Conservation (phyloP, 2,797 vertebrate species). For the Sebastes matsubarae region DNA sequence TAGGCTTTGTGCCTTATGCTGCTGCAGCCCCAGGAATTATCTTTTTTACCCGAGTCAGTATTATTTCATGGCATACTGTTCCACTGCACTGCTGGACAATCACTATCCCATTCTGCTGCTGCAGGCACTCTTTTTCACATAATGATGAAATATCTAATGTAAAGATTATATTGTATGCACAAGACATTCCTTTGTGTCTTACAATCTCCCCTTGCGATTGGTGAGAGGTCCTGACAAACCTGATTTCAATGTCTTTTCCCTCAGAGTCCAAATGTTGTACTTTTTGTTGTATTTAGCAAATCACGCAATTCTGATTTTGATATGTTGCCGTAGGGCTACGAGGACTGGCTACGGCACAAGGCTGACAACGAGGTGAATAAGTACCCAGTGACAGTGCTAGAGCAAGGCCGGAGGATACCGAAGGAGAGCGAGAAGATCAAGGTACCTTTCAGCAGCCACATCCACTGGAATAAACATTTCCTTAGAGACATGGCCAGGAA, state of each 20-base stretch:
- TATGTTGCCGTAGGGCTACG: slow-evolving; percentile 88
- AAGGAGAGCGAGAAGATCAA: slow-evolving; percentile 96
- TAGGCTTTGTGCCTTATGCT: slow-evolving; percentile 25
- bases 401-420: slow-evolving; percentile 84
- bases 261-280: not conserved
- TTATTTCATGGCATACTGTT: slow-evolving; percentile 41
- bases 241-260: not conserved
- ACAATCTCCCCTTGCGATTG: not conserved
- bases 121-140: slow-evolving; percentile 20
- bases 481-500: not conserved
- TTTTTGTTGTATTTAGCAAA: slow-evolving; percentile 30
- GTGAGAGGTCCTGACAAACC: not conserved
- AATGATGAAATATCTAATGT: slow-evolving; percentile 13
- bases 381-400: slow-evolving; percentile 90
- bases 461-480: slow-evolving; percentile 20
- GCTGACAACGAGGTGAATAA: slow-evolving; percentile 98
- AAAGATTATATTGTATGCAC: slow-evolving; percentile 3
- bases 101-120: slow-evolving; percentile 24
- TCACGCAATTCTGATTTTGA: slow-evolving; percentile 25
- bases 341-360: slow-evolving; percentile 98
- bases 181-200: slow-evolving; percentile 4
- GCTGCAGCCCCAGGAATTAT: slow-evolving; percentile 30
- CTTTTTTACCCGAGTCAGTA: slow-evolving; percentile 31
- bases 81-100: slow-evolving; percentile 28
- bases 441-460: slow-evolving; percentile 79